Evolutionary conservation across 2,113 vertebrate species (phyloP).

Genomic region (cat (Felis catus)): F.catus_Fca126_mat1.0 CM031414.1:22386501-22387000

Average conservation of each 20-base stretch:
- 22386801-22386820: background rate
- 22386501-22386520: background rate
- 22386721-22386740: background rate
- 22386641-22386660: background rate
- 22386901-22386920: conserved; percentile 65
- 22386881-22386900: conserved; percentile 53
- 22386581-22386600: background rate
- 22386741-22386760: background rate
- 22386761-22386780: background rate
- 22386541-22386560: background rate
- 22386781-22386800: background rate
- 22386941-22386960: background rate
- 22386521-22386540: background rate
- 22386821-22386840: conserved; percentile 17
- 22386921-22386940: conserved; percentile 62
- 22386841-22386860: conserved; percentile 65
- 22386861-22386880: conserved; percentile 40
- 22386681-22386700: background rate
- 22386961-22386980: background rate
- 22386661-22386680: background rate
- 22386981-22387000: background rate
- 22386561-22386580: background rate
- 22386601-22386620: background rate
- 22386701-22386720: background rate
- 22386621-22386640: background rate